Evolutionary conservation across 2,888 invertebrate species (phyloP).

Genomic region (Hirtodrosophila alboralis): DNA sequence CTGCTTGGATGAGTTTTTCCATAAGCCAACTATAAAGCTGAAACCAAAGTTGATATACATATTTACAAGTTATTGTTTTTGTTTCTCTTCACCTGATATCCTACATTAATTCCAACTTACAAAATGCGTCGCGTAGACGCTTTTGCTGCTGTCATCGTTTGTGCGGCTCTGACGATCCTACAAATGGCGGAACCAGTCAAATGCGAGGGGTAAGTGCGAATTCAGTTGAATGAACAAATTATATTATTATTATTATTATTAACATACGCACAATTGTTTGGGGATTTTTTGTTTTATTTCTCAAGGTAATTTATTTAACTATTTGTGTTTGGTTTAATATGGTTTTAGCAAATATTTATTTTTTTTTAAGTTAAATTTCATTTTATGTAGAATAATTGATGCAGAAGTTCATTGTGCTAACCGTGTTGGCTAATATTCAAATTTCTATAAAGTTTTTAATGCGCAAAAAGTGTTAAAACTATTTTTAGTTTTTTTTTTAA

Average conservation of each 20-base stretch:
- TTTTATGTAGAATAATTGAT: constrained; percentile 9
- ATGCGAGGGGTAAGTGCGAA: constrained; percentile 63
- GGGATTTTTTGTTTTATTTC: constrained; percentile 2
- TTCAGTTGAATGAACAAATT: background rate
- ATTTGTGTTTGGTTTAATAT: background rate
- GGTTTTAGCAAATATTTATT: constrained; percentile 3
- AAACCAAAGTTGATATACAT: constrained; percentile 10
- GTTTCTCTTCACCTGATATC: constrained; percentile 9
- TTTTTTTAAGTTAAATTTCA: constrained; percentile 6
- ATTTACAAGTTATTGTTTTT: constrained; percentile 34
- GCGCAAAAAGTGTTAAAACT: background rate
- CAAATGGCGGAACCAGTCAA: constrained; percentile 65
- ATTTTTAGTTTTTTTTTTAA: background rate
- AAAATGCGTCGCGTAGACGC: constrained; percentile 71
- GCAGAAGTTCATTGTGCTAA: constrained; percentile 21
- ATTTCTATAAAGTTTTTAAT: background rate
- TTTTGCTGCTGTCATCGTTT: constrained; percentile 49
- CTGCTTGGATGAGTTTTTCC: constrained; percentile 16
- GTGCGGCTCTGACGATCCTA: constrained; percentile 50
- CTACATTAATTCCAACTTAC: constrained; percentile 18
- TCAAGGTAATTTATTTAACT: constrained; percentile 11
- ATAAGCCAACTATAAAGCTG: background rate
- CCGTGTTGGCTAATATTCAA: background rate
- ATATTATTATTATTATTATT: background rate
- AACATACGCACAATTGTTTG: background rate